These are phyloP conservation scores for Acinonyx jubatus DNA, from an alignment of 2,113 vertebrate genomes.

Conservation along the genomic window DNA sequence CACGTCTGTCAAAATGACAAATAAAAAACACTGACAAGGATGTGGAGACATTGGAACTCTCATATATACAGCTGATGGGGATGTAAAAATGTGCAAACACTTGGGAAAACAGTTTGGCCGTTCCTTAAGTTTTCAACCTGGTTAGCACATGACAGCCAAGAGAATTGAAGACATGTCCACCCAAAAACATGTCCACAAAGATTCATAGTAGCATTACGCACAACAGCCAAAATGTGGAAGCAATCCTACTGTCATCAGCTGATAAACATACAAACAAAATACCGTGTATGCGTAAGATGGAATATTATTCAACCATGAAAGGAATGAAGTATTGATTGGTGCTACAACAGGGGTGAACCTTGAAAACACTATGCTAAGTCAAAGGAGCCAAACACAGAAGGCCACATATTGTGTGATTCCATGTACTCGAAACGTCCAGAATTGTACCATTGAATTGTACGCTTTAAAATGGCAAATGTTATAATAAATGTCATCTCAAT, in stretches of 20 bases:
- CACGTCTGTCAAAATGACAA: neutral
- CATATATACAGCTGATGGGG: neutral
- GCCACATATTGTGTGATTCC: neutral
- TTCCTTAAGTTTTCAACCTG: constrained; percentile 23
- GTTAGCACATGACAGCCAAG: neutral
- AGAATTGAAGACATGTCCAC: neutral
- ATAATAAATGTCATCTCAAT: neutral
- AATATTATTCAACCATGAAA: neutral
- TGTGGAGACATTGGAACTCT: neutral
- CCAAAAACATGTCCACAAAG: neutral
- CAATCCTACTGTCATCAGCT: neutral
- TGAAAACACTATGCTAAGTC: neutral
- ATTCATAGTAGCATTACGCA: neutral
- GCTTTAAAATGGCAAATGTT: neutral
- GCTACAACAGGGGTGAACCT: neutral
- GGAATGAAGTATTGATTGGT: neutral
- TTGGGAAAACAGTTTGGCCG: neutral
- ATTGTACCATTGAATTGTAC: neutral
- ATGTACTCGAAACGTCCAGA: neutral
- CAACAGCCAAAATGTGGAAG: neutral
- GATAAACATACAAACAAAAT: neutral
- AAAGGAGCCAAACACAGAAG: neutral
- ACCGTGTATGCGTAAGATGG: neutral
- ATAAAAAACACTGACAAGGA: neutral
- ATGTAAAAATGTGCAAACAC: neutral